phyloP scores from a whole-genome alignment of 2,888 invertebrate species.

The Linnaemya tessellans region DNA sequence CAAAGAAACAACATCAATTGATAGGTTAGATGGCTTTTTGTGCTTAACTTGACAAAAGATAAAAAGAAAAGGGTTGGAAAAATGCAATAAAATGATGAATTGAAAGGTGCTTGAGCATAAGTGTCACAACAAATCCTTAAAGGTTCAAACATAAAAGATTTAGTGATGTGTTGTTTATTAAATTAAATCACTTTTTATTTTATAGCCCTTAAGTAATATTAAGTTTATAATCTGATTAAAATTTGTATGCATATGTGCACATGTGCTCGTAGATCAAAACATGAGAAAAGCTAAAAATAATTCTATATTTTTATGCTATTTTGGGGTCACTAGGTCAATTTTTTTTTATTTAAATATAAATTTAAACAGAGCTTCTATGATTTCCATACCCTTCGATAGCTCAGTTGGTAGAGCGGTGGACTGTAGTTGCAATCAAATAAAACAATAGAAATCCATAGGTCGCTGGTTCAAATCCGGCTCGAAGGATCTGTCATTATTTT shows the following conservation, averaged over 20 bases:
- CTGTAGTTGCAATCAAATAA: slow-evolving; percentile 75
- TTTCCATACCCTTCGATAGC: slow-evolving; percentile 75
- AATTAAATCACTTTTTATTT: slow-evolving; percentile 41
- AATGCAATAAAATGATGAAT: not conserved
- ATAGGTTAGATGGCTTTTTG: slow-evolving; percentile 32
- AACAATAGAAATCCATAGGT: slow-evolving; percentile 85
- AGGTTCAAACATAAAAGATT: slow-evolving; percentile 46
- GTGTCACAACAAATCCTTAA: slow-evolving; percentile 25
- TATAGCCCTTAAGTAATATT: not conserved
- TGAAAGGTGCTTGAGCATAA: slow-evolving; percentile 46
- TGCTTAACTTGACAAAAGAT: not conserved
- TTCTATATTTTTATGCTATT: not conserved
- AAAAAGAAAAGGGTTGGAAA: slow-evolving; percentile 24
- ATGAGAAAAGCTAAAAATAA: not conserved
- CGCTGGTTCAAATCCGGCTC: slow-evolving; percentile 88
- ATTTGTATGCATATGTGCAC: not conserved
- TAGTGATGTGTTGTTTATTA: slow-evolving; percentile 58
- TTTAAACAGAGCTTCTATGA: not conserved
- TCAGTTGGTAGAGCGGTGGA: slow-evolving; percentile 83
- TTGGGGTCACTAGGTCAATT: slow-evolving; percentile 61
- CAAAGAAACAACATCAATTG: slow-evolving; percentile 30
- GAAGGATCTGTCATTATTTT: slow-evolving; percentile 84
- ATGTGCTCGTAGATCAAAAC: not conserved
- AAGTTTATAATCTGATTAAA: not conserved
- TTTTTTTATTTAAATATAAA: not conserved